Evolutionary conservation across 2,113 vertebrate genomes (phyloP).

Genomic region (Gallinago media): DNA sequence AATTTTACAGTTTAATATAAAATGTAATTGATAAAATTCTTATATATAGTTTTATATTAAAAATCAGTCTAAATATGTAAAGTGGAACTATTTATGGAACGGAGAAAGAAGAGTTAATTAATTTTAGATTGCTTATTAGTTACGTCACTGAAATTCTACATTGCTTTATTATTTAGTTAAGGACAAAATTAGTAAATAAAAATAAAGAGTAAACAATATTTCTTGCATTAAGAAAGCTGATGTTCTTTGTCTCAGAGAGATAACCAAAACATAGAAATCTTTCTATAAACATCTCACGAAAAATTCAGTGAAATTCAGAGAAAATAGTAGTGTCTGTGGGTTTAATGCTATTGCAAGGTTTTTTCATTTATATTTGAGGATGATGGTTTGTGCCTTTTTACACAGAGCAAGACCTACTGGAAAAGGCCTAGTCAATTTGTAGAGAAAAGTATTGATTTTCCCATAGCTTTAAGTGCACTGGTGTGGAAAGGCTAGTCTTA

Average conservation of each 20-base stretch:
- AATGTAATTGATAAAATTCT: background rate
- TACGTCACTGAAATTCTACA: background rate
- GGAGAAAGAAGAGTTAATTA: background rate
- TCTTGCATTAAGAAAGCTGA: background rate
- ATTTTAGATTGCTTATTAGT: background rate
- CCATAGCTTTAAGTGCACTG: background rate
- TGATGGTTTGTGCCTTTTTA: background rate
- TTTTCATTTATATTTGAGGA: background rate
- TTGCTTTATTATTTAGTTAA: background rate
- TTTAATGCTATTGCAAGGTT: background rate
- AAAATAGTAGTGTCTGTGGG: background rate
- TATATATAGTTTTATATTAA: background rate
- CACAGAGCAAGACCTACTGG: background rate
- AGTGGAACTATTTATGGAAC: background rate
- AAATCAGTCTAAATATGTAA: background rate
- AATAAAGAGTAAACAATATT: background rate
- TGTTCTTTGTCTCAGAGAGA: background rate
- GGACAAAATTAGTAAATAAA: background rate
- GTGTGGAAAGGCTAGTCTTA: background rate
- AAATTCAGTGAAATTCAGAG: background rate
- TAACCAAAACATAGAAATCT: background rate
- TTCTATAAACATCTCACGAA: background rate
- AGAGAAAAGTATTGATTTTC: constrained; percentile 42
- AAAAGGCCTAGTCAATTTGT: background rate
- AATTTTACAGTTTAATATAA: background rate